phyloP scores from a whole-genome alignment of 2,888 invertebrate species.

The Drosophila paranaensis region DNA sequence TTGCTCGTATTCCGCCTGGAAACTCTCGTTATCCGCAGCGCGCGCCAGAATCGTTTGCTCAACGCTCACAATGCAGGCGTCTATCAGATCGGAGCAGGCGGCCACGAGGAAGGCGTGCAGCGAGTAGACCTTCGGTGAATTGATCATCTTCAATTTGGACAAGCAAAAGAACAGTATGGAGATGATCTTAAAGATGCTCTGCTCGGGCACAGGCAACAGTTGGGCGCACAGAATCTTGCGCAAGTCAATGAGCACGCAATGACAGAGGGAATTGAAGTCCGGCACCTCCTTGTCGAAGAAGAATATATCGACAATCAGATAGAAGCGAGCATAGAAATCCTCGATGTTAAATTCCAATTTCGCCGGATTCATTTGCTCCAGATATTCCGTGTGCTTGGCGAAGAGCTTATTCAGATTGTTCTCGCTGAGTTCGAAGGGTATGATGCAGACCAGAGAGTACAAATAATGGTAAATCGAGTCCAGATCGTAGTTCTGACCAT shows the following conservation, averaged over 20 bases:
- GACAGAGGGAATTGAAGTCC: constrained; percentile 89
- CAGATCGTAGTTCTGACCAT: constrained; percentile 91
- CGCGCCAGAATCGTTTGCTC: constrained; percentile 83
- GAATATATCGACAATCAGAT: constrained; percentile 85
- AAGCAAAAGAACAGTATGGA: constrained; percentile 93
- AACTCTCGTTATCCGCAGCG: constrained; percentile 82
- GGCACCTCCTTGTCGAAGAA: constrained; percentile 86
- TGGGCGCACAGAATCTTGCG: constrained; percentile 89
- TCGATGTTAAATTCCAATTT: constrained; percentile 84
- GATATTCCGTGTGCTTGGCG: constrained; percentile 88
- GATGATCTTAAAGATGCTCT: constrained; percentile 92
- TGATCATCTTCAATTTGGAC: constrained; percentile 89
- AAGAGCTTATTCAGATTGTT: constrained; percentile 92
- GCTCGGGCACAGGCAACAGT: constrained; percentile 86
- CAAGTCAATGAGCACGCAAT: constrained; percentile 89
- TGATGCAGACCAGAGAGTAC: constrained; percentile 91
- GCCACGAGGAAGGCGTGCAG: constrained; percentile 94
- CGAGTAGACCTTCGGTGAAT: constrained; percentile 92
- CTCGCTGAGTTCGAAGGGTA: constrained; percentile 95
- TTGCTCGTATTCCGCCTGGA: constrained; percentile 80
- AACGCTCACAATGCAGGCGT: constrained; percentile 85
- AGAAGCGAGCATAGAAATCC: constrained; percentile 86
- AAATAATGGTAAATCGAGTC: constrained; percentile 96
- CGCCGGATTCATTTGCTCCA: constrained; percentile 86
- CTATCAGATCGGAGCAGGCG: constrained; percentile 87